phyloP scores from a whole-genome alignment of 2,888 invertebrate species.

The Drosophila tripunctata region DNA sequence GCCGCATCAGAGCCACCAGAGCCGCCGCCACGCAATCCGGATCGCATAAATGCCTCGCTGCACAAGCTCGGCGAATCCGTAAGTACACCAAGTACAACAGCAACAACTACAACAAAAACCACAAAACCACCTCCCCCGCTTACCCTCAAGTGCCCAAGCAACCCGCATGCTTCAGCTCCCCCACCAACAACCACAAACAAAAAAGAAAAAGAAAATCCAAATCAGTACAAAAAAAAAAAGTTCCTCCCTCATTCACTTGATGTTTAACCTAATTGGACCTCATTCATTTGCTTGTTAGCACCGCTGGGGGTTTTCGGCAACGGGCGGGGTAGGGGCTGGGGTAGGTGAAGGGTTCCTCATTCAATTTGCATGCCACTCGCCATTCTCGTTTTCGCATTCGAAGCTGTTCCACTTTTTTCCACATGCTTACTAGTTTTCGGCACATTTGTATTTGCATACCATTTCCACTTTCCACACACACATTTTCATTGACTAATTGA shows the following conservation, averaged over 20 bases:
- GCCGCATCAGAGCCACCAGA: conserved; percentile 85
- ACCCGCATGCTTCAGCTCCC: conserved; percentile 27
- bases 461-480: conserved; percentile 16
- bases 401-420: conserved; percentile 47
- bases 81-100: conserved; percentile 76
- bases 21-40: conserved; percentile 84
- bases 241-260: conserved; percentile 62
- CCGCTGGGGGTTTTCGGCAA: conserved; percentile 20
- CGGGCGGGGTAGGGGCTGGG: neutral
- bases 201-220: conserved; percentile 11
- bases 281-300: conserved; percentile 72
- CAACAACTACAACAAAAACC: conserved; percentile 14
- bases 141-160: conserved; percentile 16
- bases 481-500: conserved; percentile 52
- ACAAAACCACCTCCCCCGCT: conserved; percentile 2
- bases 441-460: conserved; percentile 47
- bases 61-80: conserved; percentile 84
- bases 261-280: conserved; percentile 76
- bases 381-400: conserved; percentile 20
- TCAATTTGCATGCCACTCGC: conserved; percentile 68
- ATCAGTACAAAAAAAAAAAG: conserved; percentile 12
- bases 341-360: conserved; percentile 32
- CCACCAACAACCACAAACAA: conserved; percentile 26
- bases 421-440: conserved; percentile 53
- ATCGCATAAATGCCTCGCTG: conserved; percentile 84